phyloP scores from a whole-genome alignment of 2,888 invertebrate genomes.

The Machimus rusticus region DNA sequence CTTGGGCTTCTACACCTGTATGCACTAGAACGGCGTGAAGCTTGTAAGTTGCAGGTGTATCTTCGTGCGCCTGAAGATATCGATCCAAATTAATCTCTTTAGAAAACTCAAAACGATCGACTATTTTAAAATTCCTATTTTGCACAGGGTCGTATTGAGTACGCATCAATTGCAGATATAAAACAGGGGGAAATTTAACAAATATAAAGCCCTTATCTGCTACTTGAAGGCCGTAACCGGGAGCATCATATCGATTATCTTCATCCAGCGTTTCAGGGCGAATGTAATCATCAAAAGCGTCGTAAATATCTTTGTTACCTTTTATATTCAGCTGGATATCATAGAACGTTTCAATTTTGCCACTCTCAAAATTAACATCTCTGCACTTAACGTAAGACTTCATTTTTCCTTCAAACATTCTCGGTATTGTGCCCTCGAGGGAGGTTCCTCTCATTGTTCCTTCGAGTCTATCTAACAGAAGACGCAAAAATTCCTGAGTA shows the following conservation, averaged over 20 bases:
- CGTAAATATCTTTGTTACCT: constrained; percentile 94
- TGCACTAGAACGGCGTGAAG: constrained; percentile 98
- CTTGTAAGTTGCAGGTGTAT: constrained; percentile 69
- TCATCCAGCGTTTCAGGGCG: constrained; percentile 94
- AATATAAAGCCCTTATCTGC: constrained; percentile 98
- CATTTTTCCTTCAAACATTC: constrained; percentile 98
- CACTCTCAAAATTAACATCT: constrained; percentile 95
- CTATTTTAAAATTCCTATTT: constrained; percentile 98
- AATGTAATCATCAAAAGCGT: constrained; percentile 96
- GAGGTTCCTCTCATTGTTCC: constrained; percentile 99
- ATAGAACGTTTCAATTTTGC: constrained; percentile 95
- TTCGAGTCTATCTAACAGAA: constrained; percentile 94
- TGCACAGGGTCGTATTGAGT: constrained; percentile 98
- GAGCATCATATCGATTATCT: constrained; percentile 99
- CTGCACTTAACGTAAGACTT: constrained; percentile 98
- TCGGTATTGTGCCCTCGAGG: constrained; percentile 97
- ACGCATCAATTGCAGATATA: constrained; percentile 97
- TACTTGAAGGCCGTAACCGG: constrained; percentile 93
- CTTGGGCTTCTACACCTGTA: constrained; percentile 94
- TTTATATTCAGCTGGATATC: constrained; percentile 99
- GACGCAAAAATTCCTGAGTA: constrained; percentile 87
- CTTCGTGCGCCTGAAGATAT: constrained; percentile 69
- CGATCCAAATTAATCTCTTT: constrained; percentile 89
- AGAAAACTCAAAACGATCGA: constrained; percentile 93
- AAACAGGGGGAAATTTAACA: constrained; percentile 93